Base-by-base conservation (phyloP, 2,797 vertebrate species). In the Sebastes kiyomatsui region DNA sequence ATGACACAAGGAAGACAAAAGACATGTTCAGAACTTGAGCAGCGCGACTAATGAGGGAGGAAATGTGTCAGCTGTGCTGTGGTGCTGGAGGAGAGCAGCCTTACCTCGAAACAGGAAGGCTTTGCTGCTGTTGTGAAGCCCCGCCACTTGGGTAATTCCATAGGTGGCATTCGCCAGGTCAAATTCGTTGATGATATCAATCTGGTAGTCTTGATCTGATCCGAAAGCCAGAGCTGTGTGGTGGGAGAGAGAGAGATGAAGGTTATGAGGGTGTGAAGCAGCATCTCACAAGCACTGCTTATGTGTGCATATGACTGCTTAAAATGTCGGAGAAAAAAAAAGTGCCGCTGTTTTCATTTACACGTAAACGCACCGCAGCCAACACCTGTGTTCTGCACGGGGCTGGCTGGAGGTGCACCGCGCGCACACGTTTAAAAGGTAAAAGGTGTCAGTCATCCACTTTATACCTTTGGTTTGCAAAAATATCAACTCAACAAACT, bases 41-140 rank as follows among this genome's bases (percentile, higher is more conserved):
- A 13, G 76, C 68, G 78, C 38, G 23, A 75, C 59, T 74, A 54
- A 54, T 60, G 71, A 33, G 13, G 42, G 56, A 54, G 10, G 54
- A 46, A 65, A 46, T 20, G 38, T 16, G 72, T 16, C 10, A 11
- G 20, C 7, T 52, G 49, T 52, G 16, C 46, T 42, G 38, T 42
- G 38, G 38, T 42, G 38, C 38, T 42, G 38, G 38, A 42, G 38
- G 14, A 42, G 46, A 18, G 46, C 18, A 49, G 46, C 16, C 10
- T 96, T 97, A 99, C 98, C 98, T 97, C 97, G 96, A 79, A 99
- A 99, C 28, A 98, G 87, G 93, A 98, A 98, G 2, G 98, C 97
- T 96, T 97, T 99, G 96, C 96, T 99, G 94, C 93, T 93, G 91
- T 99, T 98, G 95, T 99, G 97, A 33, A 97, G 91, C 81, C 98